phyloP scores from a whole-genome alignment of 2,113 vertebrate species.

The Xyliphius kryptos region DNA sequence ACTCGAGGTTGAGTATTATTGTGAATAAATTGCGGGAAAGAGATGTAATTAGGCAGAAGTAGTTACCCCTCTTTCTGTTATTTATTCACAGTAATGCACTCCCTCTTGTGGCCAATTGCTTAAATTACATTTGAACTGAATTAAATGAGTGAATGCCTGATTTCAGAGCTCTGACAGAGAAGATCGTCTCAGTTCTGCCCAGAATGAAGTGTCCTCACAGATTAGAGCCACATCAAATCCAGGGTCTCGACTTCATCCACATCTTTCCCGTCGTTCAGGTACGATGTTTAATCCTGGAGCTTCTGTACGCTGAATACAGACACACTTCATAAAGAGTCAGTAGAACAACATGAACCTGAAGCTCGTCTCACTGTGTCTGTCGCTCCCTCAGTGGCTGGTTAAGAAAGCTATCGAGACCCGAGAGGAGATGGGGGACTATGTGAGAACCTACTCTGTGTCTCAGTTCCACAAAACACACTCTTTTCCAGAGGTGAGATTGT shows the following conservation, averaged over 20 bases:
- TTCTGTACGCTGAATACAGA: not conserved
- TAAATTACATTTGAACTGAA: too few relatives aligned
- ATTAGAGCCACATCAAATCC: conserved; percentile 96
- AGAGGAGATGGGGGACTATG: conserved; percentile 95
- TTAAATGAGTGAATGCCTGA: too few relatives aligned
- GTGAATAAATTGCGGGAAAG: too few relatives aligned
- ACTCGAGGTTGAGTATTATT: too few relatives aligned
- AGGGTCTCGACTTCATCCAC: conserved; percentile 97
- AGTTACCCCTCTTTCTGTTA: too few relatives aligned
- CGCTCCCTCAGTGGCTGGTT: conserved; percentile 80
- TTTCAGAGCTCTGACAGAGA: conserved; percentile 89
- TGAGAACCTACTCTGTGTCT: conserved; percentile 86
- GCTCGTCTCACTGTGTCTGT: too few relatives aligned
- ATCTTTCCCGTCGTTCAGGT: conserved; percentile 97
- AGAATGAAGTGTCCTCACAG: conserved; percentile 97
- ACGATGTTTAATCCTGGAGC: not conserved
- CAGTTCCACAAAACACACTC: conserved; percentile 90
- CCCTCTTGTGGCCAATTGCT: too few relatives aligned
- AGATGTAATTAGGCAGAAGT: too few relatives aligned
- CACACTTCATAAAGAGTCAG: too few relatives aligned
- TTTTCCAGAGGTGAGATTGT: conserved; percentile 78
- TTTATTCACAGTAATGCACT: too few relatives aligned
- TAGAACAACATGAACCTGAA: too few relatives aligned
- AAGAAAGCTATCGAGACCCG: conserved; percentile 95
- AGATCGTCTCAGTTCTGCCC: conserved; percentile 93